These are phyloP conservation scores for Perizoma flavofasciatum DNA, from an alignment of 2,888 invertebrate genomes.

Conservation along the genomic window DNA sequence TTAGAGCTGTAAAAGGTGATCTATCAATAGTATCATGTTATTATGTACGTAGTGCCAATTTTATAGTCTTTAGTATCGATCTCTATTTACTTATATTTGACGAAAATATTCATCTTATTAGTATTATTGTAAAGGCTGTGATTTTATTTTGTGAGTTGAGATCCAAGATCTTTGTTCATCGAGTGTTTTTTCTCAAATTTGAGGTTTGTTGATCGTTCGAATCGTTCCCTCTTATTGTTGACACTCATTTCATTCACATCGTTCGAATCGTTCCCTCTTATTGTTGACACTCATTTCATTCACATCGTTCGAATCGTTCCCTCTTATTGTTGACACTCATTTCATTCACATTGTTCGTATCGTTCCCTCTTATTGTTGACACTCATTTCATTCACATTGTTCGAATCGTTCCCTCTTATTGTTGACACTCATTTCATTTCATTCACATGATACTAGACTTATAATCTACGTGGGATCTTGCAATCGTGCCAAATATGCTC, in stretches of 20 bases:
- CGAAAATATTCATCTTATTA: constrained; percentile 46
- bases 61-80: constrained; percentile 50
- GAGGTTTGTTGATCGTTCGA: constrained; percentile 29
- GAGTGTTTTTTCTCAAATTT: constrained; percentile 46
- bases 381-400: constrained; percentile 37
- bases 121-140: constrained; percentile 77
- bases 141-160: constrained; percentile 71
- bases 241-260: constrained; percentile 38
- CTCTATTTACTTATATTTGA: constrained; percentile 32
- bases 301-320: constrained; percentile 18
- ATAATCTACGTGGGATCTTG: constrained; percentile 47
- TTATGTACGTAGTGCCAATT: constrained; percentile 59
- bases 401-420: constrained; percentile 13
- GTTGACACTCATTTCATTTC: constrained; percentile 35
- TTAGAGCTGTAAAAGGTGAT: constrained; percentile 48
- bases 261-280: constrained; percentile 15
- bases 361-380: constrained; percentile 14
- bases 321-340: constrained; percentile 24
- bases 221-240: constrained; percentile 13
- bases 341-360: constrained; percentile 34
- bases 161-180: constrained; percentile 63
- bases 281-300: constrained; percentile 34
- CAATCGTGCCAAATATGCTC: constrained; percentile 74
- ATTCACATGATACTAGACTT: constrained; percentile 41
- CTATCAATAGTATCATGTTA: constrained; percentile 43